Base-by-base conservation (phyloP, 30 jellyfish, hydroid and myxozoan genomes). In the Turritopsis dohrnii region DNA sequence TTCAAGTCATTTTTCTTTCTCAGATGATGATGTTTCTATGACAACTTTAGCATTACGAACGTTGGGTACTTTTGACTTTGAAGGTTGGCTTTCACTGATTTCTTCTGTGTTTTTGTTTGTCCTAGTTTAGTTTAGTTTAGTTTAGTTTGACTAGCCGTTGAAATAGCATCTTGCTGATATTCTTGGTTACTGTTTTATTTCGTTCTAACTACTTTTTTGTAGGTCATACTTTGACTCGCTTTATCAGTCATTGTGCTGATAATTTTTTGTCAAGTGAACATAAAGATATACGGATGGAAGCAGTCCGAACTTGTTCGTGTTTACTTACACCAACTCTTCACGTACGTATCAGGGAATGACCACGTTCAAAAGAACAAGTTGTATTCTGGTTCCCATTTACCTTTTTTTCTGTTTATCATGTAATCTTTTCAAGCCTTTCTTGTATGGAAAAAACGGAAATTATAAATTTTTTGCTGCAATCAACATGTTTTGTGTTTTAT, bases 21-120 rank as follows among this genome's bases (percentile, higher is more conserved):
- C 97, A 8, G 97, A 90, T 28, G 97, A 90, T 54, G 97, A 90
- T 88, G 85, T 86, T 82, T 52, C 84, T 23, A 86, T 90, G 96
- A 90, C 97, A 71, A 86, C 93, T 0, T 84, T 90, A 23, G 97
- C 95, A 13, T 73, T 90, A 73, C 53, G 97, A 74, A 90, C 97
- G 24, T 95, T 90, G 53, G 97, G 97, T 28, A 90, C 97, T 25
- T 90, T 90, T 82, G 97, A 90, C 71, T 90, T 90, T 83, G 97
- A 90, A 85, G 96, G 97, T 90, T 53, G 20, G 73, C 26, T 54
- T 13, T 83, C 5, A 28, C n/a, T 69, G 29, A 69, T 22, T n/a
- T 28, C 41, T 3, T n/a, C 21, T 52, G 52, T 25, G 29, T 54
- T 72, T 28, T 26, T 26, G 1, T 31, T 41, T 41, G 5, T 41